Conservation (phyloP, 2,797 vertebrate genomes). For the Falco rusticolus region DNA sequence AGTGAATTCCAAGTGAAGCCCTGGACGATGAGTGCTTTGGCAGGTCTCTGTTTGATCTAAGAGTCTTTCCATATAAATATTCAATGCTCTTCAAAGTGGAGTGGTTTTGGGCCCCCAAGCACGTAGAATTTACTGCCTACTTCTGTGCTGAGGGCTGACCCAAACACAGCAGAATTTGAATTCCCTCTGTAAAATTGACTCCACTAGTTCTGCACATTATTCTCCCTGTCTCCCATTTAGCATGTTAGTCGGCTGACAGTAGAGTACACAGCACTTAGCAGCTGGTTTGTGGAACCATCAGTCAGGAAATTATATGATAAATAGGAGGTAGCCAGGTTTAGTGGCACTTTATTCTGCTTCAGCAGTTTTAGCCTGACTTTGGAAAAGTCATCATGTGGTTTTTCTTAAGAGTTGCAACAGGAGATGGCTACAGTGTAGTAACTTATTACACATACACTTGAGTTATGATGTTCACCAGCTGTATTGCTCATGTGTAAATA, state of each 20-base stretch:
- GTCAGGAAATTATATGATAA: constrained; percentile 86
- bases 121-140: constrained; percentile 40
- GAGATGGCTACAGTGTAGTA: constrained; percentile 68
- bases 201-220: constrained; percentile 66
- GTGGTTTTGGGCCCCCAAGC: constrained; percentile 33
- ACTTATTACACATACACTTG: constrained; percentile 72
- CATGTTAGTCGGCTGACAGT: constrained; percentile 79
- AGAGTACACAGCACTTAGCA: constrained; percentile 84
- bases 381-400: constrained; percentile 77
- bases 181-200: constrained; percentile 73
- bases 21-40: background rate
- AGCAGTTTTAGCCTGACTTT: constrained; percentile 81
- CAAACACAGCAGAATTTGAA: constrained; percentile 66
- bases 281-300: constrained; percentile 84
- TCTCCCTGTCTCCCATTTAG: constrained; percentile 79
- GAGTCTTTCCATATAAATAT: constrained; percentile 45
- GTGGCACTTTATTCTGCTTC: constrained; percentile 83
- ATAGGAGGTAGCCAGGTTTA: constrained; percentile 81
- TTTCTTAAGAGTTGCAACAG: constrained; percentile 77
- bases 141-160: background rate
- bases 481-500: constrained; percentile 78
- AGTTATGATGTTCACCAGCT: constrained; percentile 76
- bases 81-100: background rate
- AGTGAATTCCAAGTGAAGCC: background rate
- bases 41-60: constrained; percentile 28